Conservation (phyloP, 2,113 vertebrate species). For the Eidolon helvum region DNA sequence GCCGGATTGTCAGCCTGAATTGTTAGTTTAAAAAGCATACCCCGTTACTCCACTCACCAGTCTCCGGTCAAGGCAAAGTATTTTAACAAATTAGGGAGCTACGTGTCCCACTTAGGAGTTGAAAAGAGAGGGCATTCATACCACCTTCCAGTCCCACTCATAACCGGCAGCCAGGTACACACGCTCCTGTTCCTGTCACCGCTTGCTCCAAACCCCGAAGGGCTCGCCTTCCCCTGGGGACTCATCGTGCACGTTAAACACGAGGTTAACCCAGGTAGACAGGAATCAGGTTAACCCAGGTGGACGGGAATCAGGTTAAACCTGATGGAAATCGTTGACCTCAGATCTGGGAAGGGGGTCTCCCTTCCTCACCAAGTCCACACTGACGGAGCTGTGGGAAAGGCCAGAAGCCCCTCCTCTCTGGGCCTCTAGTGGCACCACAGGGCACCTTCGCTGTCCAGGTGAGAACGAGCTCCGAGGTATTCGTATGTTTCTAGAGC, state of each 20-base stretch:
- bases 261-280: not conserved
- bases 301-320: too few relatives aligned
- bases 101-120: not conserved
- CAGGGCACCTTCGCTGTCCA: not conserved
- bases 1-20: not conserved
- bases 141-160: not conserved
- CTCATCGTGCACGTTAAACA: not conserved
- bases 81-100: not conserved
- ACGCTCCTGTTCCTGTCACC: accelerated
- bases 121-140: not conserved
- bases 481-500: not conserved
- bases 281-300: not conserved
- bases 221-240: not conserved
- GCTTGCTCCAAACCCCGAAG: not conserved
- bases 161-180: accelerated
- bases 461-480: too few relatives aligned
- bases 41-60: not conserved
- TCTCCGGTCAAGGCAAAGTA: not conserved
- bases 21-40: not conserved
- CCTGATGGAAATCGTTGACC: too few relatives aligned
- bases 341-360: not conserved
- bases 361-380: not conserved
- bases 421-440: too few relatives aligned
- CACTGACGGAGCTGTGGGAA: not conserved
- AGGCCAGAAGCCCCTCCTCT: not conserved